Percentiles rank a stretch among this genome's conserved stretches.
phyloP scores from a whole-genome alignment of 2,113 vertebrate species.

The Cathartes aura region DNA sequence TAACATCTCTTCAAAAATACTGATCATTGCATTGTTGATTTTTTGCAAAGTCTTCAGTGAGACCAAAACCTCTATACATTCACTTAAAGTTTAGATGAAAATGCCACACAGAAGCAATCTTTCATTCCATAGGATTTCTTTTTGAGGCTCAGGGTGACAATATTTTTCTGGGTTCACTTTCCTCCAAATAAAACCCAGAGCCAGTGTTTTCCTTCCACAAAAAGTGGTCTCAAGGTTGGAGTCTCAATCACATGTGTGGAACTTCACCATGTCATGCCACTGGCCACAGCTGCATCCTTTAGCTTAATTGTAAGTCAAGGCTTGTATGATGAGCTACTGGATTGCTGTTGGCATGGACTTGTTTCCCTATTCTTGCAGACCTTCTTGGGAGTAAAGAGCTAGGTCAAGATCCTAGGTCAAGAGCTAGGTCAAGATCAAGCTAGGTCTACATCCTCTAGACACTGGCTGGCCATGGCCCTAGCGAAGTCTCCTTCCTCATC shows the following conservation, averaged over 20 bases:
- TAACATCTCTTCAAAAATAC: constrained; percentile 25
- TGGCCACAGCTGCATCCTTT: background rate
- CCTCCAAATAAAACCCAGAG: background rate
- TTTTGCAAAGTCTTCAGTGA: background rate
- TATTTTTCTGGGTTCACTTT: background rate
- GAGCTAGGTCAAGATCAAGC: too few relatives aligned
- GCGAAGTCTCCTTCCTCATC: background rate
- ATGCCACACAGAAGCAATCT: background rate
- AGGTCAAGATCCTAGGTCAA: too few relatives aligned
- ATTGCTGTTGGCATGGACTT: background rate
- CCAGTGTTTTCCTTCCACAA: background rate
- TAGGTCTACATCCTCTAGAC: background rate
- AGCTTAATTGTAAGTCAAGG: background rate
- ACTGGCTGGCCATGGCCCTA: background rate
- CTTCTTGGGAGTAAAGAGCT: background rate
- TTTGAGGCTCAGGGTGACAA: background rate
- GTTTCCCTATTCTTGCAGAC: background rate
- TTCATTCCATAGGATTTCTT: background rate
- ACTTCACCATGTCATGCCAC: background rate
- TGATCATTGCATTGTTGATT: background rate
- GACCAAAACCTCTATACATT: background rate
- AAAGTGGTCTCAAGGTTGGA: background rate
- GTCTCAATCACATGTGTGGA: fast-evolving
- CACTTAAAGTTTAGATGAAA: background rate
- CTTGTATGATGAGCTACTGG: background rate